A percentile compares a stretch with the other conserved stretches of the same genome.
These are phyloP conservation scores for Sebastes reedi DNA, from an alignment of 2,797 vertebrate genomes.

Conservation along the genomic window DNA sequence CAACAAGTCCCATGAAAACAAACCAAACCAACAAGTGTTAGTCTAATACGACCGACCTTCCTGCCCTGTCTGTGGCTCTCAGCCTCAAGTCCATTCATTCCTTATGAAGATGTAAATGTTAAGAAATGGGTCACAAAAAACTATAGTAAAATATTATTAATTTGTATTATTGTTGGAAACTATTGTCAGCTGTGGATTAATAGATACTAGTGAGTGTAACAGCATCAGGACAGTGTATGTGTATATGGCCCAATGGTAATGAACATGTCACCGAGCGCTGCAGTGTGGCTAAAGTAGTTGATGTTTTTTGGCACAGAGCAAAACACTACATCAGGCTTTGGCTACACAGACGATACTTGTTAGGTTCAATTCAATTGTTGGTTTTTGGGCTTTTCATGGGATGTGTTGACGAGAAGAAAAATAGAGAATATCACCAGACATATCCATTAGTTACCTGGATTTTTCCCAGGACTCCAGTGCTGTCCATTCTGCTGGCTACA, in stretches of 20 bases:
- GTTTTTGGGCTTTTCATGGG: neutral
- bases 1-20: neutral
- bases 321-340: neutral
- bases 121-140: neutral
- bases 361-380: neutral
- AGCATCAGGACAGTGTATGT: neutral
- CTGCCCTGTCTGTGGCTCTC: neutral
- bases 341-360: neutral
- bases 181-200: neutral
- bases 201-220: neutral
- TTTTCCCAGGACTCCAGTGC: constrained; percentile 96
- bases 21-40: neutral
- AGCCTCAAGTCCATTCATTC: neutral
- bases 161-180: neutral
- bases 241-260: neutral
- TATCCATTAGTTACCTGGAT: constrained; percentile 88
- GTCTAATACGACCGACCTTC: neutral
- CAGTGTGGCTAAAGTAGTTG: neutral
- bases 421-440: neutral
- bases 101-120: neutral
- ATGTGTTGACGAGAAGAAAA: neutral
- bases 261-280: neutral
- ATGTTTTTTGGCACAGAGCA: neutral
- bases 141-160: neutral
- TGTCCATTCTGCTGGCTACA: constrained; percentile 98